A percentile compares a stretch with the other conserved stretches of the same genome.
These are phyloP conservation scores for Lycia hirtaria DNA, from an alignment of 2,888 invertebrate species.

Conservation along the genomic window DNA sequence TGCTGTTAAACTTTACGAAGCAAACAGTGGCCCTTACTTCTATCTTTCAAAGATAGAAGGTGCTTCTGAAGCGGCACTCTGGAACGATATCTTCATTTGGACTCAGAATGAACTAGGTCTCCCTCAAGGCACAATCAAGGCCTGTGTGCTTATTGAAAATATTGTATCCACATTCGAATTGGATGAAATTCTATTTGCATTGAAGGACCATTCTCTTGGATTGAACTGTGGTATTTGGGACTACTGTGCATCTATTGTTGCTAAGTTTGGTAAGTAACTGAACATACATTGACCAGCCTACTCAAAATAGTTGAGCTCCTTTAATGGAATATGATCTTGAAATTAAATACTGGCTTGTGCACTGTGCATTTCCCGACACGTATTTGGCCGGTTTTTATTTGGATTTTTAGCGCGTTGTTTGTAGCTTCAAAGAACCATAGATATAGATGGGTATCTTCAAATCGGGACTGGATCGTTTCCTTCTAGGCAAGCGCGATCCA, in stretches of 20 bases:
- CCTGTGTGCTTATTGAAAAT: constrained; percentile 90
- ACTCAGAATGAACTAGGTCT: constrained; percentile 82
- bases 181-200: constrained; percentile 88
- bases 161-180: constrained; percentile 88
- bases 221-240: constrained; percentile 92
- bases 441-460: too few relatives aligned
- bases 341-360: too few relatives aligned
- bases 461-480: too few relatives aligned
- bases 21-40: constrained; percentile 88
- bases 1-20: constrained; percentile 79
- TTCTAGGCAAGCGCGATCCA: too few relatives aligned
- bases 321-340: too few relatives aligned
- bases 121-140: constrained; percentile 87
- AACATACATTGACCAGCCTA: too few relatives aligned
- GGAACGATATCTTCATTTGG: constrained; percentile 90
- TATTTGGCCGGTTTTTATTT: too few relatives aligned
- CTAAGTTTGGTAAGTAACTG: constrained; percentile 84
- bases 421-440: too few relatives aligned
- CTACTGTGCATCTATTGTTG: constrained; percentile 88
- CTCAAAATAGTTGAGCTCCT: neutral
- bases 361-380: too few relatives aligned
- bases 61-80: constrained; percentile 87
- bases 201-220: constrained; percentile 88
- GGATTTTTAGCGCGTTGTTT: too few relatives aligned
- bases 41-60: constrained; percentile 90